Percentiles rank a stretch among this genome's conserved stretches.
These are phyloP conservation scores for Cerastis rubricosa DNA, from an alignment of 2,888 invertebrate species.

Conservation along the genomic window DNA sequence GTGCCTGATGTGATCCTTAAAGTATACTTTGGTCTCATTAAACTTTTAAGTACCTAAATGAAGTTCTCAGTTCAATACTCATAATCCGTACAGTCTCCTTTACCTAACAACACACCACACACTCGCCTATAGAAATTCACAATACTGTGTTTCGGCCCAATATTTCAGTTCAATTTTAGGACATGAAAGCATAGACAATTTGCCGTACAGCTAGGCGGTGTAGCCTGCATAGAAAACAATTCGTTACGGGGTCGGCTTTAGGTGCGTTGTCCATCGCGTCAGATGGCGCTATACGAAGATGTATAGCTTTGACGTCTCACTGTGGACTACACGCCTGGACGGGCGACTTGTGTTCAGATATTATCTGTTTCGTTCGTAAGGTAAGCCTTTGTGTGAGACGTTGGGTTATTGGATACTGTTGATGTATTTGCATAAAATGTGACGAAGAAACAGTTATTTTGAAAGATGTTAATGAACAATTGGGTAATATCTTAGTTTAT, in stretches of 20 bases:
- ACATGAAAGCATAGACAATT: slow-evolving; percentile 43
- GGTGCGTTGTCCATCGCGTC: slow-evolving; percentile 33
- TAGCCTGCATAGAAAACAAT: slow-evolving; percentile 38
- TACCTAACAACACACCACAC: neutral
- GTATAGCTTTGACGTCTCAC: slow-evolving; percentile 36
- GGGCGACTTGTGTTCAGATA: slow-evolving; percentile 13
- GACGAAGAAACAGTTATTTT: neutral
- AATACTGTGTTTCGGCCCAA: slow-evolving; percentile 32
- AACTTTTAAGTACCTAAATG: neutral
- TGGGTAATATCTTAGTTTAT: neutral
- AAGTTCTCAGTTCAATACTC: neutral
- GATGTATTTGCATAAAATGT: slow-evolving; percentile 2
- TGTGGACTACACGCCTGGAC: slow-evolving; percentile 7
- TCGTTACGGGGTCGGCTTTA: slow-evolving; percentile 15
- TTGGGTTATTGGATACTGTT: slow-evolving; percentile 17
- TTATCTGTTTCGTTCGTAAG: slow-evolving; percentile 8
- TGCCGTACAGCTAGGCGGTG: neutral
- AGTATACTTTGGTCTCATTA: neutral
- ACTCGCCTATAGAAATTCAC: slow-evolving; percentile 9
- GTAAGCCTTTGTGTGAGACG: slow-evolving; percentile 22
- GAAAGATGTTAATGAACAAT: neutral
- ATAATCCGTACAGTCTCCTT: neutral
- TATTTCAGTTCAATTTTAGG: slow-evolving; percentile 52
- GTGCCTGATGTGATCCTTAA: neutral
- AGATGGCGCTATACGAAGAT: slow-evolving; percentile 15